Base-by-base conservation (phyloP, 1,140 invertebrate genomes). In the Brachionus plicatilis region DNA sequence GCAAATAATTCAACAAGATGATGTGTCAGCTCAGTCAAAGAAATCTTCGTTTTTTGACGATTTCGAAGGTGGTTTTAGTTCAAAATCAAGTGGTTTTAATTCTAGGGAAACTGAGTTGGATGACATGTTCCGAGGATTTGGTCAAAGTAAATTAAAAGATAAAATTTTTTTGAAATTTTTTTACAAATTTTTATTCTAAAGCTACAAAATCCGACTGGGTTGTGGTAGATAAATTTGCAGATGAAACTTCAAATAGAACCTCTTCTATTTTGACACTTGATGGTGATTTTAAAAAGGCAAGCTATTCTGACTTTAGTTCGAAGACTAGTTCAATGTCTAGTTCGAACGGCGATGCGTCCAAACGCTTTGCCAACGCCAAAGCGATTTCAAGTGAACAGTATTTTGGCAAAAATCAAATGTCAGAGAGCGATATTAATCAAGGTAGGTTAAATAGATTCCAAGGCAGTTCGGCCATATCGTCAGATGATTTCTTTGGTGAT, bases 301-400 rank as follows among this genome's bases (percentile, higher is more conserved):
- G 27, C 41, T 56, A 56, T 37, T 17, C 76, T 56, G 27, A 27
- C n/a, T 37, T 33, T n/a, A 29, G 27, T 79, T 56, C 27, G 37
- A 56, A 20, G 14, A 29, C 60, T 45, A 45, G 11, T 47, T 43
- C 56, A 33, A 47, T 45, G 20, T 65, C 24, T 17, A 65, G 27
- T 65, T 80, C 43, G 50, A 37, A 53, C 9, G 43, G 60, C n/a
- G 60, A 70, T 20, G 60, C 60, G 2, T 65, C 60, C 5, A 68
- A 83, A 56, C 37, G 41, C 7, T 83, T 83, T 89, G 96, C 95
- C 27, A 93, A 94, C 87, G 96, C 97, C 5, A 99, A 99, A 91
- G 94, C 95, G 2, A 99, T 99, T 86, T 98, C 96, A 84, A 99
- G 97, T 0, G 95, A 97, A 88, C 96, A 98, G 90, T 98, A 78